Conservation (phyloP, 2,797 vertebrate species). For the Lepilemur septentrionalis region DNA sequence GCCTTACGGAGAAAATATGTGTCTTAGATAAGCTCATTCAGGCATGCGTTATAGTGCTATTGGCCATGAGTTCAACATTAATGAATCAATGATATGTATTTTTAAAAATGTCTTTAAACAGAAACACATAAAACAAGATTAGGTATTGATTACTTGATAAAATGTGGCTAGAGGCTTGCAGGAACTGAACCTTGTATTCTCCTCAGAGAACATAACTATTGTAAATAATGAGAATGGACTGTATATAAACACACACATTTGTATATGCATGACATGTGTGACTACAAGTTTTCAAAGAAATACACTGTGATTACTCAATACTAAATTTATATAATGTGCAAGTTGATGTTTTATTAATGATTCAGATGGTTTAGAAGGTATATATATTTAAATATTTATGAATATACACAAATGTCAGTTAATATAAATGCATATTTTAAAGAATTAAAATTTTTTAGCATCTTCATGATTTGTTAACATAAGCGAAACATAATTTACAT, state of each 20-base stretch:
- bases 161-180: neutral
- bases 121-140: neutral
- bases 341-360: neutral
- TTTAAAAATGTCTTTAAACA: neutral
- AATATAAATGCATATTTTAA: neutral
- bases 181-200: neutral
- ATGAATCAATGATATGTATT: neutral
- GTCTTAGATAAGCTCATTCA: neutral
- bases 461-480: slow-evolving; percentile 8
- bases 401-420: slow-evolving; percentile 20
- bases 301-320: neutral
- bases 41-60: neutral
- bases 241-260: neutral
- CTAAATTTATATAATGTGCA: neutral
- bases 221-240: neutral
- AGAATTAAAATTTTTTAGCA: neutral
- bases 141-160: neutral
- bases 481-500: neutral
- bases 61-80: neutral
- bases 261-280: neutral
- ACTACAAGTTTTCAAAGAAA: neutral
- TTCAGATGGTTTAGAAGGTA: neutral
- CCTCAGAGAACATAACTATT: neutral
- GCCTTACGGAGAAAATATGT: neutral
- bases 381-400: slow-evolving; percentile 7